Evolutionary conservation across 2,113 vertebrate species (phyloP).

Genomic region (Maccullochella peelii): DNA sequence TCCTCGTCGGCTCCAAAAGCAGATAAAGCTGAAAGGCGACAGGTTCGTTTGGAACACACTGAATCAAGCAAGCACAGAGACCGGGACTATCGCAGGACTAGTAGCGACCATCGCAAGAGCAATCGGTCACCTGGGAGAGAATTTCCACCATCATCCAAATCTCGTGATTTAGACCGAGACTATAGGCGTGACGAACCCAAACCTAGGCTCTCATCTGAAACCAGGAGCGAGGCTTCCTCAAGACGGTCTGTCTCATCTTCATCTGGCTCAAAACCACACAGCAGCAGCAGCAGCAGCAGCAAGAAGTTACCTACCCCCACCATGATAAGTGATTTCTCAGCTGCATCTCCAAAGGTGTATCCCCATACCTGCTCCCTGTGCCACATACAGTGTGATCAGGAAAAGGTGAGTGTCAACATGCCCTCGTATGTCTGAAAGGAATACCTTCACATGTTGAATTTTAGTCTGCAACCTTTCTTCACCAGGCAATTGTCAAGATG

Average conservation of each 20-base stretch:
- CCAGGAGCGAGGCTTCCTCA: constrained; percentile 56
- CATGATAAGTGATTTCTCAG: constrained; percentile 96
- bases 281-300: constrained; percentile 63
- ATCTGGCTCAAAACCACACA: constrained; percentile 57
- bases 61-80: constrained; percentile 78
- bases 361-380: constrained; percentile 97
- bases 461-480: constrained; percentile 2
- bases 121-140: constrained; percentile 69
- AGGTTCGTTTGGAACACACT: constrained; percentile 66
- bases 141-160: constrained; percentile 79
- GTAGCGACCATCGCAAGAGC: constrained; percentile 51
- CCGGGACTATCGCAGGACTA: constrained; percentile 73
- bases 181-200: constrained; percentile 77
- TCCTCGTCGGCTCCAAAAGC: constrained; percentile 50
- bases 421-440: constrained; percentile 41
- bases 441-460: constrained; percentile 10
- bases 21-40: constrained; percentile 58
- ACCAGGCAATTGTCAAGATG: constrained; percentile 17
- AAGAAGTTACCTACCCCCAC: constrained; percentile 91
- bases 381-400: constrained; percentile 92
- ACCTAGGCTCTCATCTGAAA: constrained; percentile 55
- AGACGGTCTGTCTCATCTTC: constrained; percentile 63
- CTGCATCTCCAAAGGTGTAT: constrained; percentile 91
- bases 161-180: constrained; percentile 83
- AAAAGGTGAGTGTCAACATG: constrained; percentile 91